Evolutionary conservation across 1,140 invertebrate genomes (phyloP).

Genomic region (Penaeus chinensis): DNA sequence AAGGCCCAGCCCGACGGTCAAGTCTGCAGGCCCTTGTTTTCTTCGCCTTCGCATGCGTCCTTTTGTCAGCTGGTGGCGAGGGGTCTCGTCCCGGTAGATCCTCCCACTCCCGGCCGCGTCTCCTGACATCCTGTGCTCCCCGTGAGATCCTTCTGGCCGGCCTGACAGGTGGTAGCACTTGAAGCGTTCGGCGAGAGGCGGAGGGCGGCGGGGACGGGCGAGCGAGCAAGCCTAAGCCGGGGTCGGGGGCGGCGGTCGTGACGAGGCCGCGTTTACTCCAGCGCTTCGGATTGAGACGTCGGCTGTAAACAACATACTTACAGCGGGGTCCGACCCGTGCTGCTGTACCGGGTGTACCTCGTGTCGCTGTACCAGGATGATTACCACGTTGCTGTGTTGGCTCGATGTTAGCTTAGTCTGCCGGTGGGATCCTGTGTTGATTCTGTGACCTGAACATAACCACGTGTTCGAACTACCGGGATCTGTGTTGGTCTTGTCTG

Average conservation of each 20-base stretch:
- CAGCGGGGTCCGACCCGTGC: constrained; percentile 25
- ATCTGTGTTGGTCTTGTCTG: no score
- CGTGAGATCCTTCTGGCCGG: neutral
- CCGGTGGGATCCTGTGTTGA: no score
- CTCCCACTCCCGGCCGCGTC: constrained; percentile 4
- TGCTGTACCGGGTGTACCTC: constrained; percentile 6
- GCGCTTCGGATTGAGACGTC: constrained; percentile 45
- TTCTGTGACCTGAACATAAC: no score
- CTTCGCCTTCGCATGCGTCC: constrained; percentile 28
- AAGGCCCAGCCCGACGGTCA: constrained; percentile 42
- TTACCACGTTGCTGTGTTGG: no score
- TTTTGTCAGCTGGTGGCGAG: constrained; percentile 5
- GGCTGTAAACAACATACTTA: constrained; percentile 47
- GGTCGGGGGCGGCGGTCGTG: neutral
- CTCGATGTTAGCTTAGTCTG: no score
- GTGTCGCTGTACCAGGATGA: no score
- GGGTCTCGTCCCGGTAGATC: constrained; percentile 20
- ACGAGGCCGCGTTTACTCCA: constrained; percentile 31
- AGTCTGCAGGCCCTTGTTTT: constrained; percentile 44
- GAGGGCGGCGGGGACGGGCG: neutral
- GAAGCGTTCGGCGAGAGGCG: constrained; percentile 13
- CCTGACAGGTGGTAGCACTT: constrained; percentile 1
- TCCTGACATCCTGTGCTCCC: neutral
- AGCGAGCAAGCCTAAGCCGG: neutral
- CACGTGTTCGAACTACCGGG: no score